These are phyloP conservation scores for Gobio occitaniae DNA, from an alignment of 2,797 vertebrate species.

Conservation along the genomic window DNA sequence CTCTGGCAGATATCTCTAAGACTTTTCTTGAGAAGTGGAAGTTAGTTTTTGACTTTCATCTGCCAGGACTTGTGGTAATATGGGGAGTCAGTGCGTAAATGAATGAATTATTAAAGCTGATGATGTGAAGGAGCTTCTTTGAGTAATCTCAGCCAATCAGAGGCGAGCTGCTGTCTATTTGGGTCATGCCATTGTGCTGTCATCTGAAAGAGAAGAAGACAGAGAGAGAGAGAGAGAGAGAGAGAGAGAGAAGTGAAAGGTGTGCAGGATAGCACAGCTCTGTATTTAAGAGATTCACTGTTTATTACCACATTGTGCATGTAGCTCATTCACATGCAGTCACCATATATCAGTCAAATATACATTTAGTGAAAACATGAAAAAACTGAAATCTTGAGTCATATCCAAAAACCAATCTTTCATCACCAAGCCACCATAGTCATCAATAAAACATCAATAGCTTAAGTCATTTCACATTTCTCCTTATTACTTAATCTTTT, in stretches of 20 bases:
- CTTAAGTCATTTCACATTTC: constrained; percentile 23
- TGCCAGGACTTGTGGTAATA: constrained; percentile 16
- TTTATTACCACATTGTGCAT: background rate
- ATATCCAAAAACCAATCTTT: background rate
- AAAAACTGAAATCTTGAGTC: background rate
- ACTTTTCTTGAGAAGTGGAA: background rate
- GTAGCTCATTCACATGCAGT: background rate
- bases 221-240: background rate
- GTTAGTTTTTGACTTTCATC: constrained; percentile 18
- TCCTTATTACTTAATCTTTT: constrained; percentile 14
- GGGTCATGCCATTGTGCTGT: constrained; percentile 58
- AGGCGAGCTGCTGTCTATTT: constrained; percentile 59
- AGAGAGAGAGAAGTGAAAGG: no score
- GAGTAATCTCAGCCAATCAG: constrained; percentile 67
- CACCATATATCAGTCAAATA: background rate
- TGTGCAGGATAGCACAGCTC: background rate
- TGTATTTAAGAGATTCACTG: background rate
- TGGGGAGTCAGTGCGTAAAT: constrained; percentile 52
- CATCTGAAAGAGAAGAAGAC: constrained; percentile 36
- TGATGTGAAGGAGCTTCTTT: constrained; percentile 59
- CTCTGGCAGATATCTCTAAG: background rate
- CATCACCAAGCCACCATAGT: constrained; percentile 9
- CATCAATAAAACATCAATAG: constrained; percentile 28
- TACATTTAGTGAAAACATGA: constrained; percentile 10
- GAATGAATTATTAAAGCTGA: constrained; percentile 63